Evolutionary conservation across 2,888 invertebrate species (phyloP), one percentile per base, ranked within the genome.

Genomic region (Nomada lathburiana): DNA sequence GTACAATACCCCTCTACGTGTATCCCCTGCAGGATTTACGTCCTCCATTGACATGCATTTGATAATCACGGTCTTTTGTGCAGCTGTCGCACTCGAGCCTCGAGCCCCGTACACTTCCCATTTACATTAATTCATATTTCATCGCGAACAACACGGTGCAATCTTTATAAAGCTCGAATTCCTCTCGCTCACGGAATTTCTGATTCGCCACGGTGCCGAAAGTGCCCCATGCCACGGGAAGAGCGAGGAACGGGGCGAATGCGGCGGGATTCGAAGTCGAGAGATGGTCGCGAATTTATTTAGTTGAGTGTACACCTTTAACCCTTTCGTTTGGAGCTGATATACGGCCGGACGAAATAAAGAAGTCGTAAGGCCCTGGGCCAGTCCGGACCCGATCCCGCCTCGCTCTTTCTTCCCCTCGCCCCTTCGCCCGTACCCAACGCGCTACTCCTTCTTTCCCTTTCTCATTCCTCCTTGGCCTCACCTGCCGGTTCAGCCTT

Each of bases 301-400:
- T 84, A 84, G 82, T 83, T 82, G 88, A 88, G 84, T 86, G 86
- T 89, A 87, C 87, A 89, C 88, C 84, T 89, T 90, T 89, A 86
- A 88, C 86, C 83, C 88, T 89, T 91, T 90, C 90, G 87, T 91
- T 91, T 89, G 83, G 87, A 80, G 83, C 88, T 92, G 90, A 92
- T 92, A 90, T 92, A 92, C 86, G 90, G 75, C 82, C 89, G 83
- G 82, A 80, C 85, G 86, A 89, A 89, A 90, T 90, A 89, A 90
- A 90, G 88, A 90, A 91, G 88, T 90, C 83, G 87, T 87, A 88
- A 89, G 88, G 86, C 84, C 88, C 89, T 72, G 86, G 86, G 85
- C 87, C 83, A 86, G 77, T 63, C 63, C 60, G 76, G 67, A 50
- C 71, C 70, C 59, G 71, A 69, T 64, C 80, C 76, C 36, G 47